phyloP scores from a whole-genome alignment of 2,888 invertebrate genomes.

The Vesta saturnalis region DNA sequence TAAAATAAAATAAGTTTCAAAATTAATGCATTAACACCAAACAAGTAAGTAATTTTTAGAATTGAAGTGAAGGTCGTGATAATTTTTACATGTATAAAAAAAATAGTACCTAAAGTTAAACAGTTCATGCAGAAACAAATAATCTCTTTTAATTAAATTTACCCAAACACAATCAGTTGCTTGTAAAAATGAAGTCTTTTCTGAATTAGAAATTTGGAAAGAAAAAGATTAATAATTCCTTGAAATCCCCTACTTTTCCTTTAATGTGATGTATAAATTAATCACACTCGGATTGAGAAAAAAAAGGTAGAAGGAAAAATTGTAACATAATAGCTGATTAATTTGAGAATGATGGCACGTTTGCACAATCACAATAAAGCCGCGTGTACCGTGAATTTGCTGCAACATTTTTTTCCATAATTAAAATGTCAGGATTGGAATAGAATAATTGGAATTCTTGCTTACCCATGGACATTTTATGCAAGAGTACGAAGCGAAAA shows the following conservation, averaged over 20 bases:
- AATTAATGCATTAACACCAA: too few species aligned
- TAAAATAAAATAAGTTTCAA: too few species aligned
- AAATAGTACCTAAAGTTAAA: too few species aligned
- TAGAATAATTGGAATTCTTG: slow-evolving; percentile 51
- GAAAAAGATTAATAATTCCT: background rate
- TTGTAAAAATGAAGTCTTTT: too few species aligned
- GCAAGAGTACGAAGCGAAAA: slow-evolving; percentile 39
- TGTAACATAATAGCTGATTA: slow-evolving; percentile 2
- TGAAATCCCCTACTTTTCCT: background rate
- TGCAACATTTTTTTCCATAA: slow-evolving; percentile 47
- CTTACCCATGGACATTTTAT: slow-evolving; percentile 40
- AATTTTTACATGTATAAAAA: too few species aligned
- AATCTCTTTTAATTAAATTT: too few species aligned
- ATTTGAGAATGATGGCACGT: background rate
- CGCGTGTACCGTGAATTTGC: slow-evolving; percentile 5
- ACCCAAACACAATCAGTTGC: too few species aligned
- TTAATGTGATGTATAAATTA: slow-evolving; percentile 10
- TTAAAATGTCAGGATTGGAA: slow-evolving; percentile 46
- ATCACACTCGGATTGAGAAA: background rate
- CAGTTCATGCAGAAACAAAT: too few species aligned
- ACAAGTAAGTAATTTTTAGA: too few species aligned
- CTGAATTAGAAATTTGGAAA: background rate
- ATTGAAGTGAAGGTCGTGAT: too few species aligned
- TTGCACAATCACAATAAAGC: slow-evolving; percentile 14
- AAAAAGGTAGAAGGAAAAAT: background rate